Percentiles rank a stretch among this genome's conserved stretches.
Conservation (phyloP, 92 coral and sea anemone genomes). For the Micromussa lordhowensis region DNA sequence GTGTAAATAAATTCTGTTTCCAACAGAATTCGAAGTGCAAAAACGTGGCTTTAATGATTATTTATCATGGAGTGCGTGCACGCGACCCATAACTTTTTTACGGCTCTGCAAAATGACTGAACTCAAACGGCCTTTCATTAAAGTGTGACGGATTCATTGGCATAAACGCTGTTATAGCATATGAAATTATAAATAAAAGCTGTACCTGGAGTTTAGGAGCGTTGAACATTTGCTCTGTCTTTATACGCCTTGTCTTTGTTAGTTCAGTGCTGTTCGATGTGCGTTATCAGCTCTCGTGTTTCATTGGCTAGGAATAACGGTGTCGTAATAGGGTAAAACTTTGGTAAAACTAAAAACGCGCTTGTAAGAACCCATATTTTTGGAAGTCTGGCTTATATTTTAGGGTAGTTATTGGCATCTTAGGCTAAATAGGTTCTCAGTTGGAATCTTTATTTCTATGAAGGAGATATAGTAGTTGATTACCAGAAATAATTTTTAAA, state of each 20-base stretch:
- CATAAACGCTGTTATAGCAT: background rate
- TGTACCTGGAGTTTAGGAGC: background rate
- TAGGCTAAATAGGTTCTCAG: too few relatives aligned
- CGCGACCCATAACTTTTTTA: background rate
- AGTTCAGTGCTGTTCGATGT: background rate
- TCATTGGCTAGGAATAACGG: background rate
- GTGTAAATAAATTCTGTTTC: background rate
- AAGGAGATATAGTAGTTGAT: too few relatives aligned
- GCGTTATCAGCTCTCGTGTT: background rate
- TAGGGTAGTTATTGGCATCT: too few relatives aligned
- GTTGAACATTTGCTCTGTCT: background rate
- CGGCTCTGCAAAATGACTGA: background rate
- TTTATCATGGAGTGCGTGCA: background rate
- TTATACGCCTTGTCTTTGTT: background rate
- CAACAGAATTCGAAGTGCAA: background rate
- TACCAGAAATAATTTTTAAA: too few relatives aligned
- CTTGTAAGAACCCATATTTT: too few relatives aligned
- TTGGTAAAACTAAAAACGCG: too few relatives aligned
- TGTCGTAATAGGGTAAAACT: background rate
- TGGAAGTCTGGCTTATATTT: too few relatives aligned
- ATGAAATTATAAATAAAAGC: background rate
- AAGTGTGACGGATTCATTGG: background rate
- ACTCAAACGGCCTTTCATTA: too few relatives aligned
- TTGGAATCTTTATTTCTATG: too few relatives aligned
- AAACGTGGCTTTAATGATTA: background rate